These are phyloP conservation scores for Eleginops maclovinus DNA, from an alignment of 2,113 vertebrate species.

Conservation along the genomic window DNA sequence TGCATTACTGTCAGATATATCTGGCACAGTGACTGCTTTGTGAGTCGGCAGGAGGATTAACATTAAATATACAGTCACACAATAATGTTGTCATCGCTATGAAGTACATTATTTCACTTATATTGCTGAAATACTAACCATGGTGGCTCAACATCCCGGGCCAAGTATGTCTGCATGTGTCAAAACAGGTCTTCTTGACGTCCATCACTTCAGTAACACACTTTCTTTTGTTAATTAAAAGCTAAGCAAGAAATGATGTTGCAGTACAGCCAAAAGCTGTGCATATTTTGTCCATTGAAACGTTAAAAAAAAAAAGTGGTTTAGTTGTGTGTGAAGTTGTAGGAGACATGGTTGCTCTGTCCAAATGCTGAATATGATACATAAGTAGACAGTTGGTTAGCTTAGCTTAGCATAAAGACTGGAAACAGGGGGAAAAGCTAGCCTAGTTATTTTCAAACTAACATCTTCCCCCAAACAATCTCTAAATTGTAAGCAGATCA, in stretches of 20 bases:
- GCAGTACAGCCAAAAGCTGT: no score
- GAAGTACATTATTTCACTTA: neutral
- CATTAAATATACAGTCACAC: no score
- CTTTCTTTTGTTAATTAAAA: no score
- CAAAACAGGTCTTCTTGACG: no score
- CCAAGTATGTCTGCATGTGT: neutral
- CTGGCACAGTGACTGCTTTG: neutral
- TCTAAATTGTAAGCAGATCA: no score
- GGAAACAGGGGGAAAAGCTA: neutral
- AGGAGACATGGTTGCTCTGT: no score
- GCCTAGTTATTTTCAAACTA: neutral
- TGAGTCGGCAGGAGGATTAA: neutral
- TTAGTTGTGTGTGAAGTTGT: no score
- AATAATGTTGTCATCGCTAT: neutral
- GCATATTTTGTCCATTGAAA: no score
- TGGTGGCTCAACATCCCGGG: neutral
- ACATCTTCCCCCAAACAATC: no score
- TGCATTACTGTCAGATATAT: neutral
- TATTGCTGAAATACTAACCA: neutral
- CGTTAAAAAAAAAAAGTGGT: no score
- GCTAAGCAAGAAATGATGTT: neutral
- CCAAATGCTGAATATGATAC: neutral
- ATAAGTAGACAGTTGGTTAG: neutral
- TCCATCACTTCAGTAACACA: no score
- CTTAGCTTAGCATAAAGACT: constrained; percentile 6